Base-by-base conservation (phyloP, 2,888 invertebrate genomes). In the Oxystoma pomonae region DNA sequence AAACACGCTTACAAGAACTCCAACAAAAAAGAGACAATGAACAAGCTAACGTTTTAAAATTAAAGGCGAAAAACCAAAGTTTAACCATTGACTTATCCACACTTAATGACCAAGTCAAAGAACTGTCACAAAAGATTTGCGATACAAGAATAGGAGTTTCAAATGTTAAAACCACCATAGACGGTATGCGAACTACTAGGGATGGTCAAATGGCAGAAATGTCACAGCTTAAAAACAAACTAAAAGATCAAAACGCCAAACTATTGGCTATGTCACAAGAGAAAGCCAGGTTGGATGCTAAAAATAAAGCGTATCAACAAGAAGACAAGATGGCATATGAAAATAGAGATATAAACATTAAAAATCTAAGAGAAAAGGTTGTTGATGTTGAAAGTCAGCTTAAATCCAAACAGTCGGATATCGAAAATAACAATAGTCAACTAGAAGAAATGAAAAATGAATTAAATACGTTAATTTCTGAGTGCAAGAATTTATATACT, bases 91-190 rank as follows among this genome's bases (percentile, higher is more conserved):
- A 95, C 77, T 81, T 95, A 55, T 87, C 87, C 67, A 85, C 89
- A 0, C 80, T 82, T 7, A 81, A 80, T 9, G 79, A 81, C 2
- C 78, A 83, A 58, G 90, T 93, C 20, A 88, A 88, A 68, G 93
- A 94, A 74, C 80, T 94, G 59, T 90, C 90, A 7, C 87, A 87
- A 70, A 91, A 91, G 76, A 92, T 94, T 68, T 89, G 89, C 72
- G 91, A 92, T 75, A 92, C 93, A 0, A 84, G 92, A 17, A 66
- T 67, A 53, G 67, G 92, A 1, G 96, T 98, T 0, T 92, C 95
- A 0, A 90, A 91, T 50, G 91, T 95, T 1, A 98, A 98, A 80
- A 87, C 92, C 0, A 92, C 94, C n/a, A 99, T 99, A 63, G 98
- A 99, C 77, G 92, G 92, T 0, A 98, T 98, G 98, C 84, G 91